phyloP scores from a whole-genome alignment of 2,113 vertebrate species.

The Psophia crepitans region DNA sequence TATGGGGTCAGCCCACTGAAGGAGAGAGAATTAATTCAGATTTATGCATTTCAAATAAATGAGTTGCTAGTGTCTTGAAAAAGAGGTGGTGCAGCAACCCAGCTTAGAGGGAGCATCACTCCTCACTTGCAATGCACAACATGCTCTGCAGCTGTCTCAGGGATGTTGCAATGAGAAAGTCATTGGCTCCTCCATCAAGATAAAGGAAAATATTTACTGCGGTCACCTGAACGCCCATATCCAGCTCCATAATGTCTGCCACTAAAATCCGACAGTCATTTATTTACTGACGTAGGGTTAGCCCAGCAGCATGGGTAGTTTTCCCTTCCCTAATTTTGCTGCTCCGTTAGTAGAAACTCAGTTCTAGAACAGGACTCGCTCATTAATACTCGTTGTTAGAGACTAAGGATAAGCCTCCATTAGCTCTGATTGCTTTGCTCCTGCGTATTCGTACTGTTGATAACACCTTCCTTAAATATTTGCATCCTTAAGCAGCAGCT shows the following conservation, averaged over 20 bases:
- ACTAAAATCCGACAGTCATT: neutral
- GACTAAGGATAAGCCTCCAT: neutral
- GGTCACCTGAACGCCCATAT: neutral
- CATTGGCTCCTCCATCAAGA: neutral
- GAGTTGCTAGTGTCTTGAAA: neutral
- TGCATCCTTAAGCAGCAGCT: neutral
- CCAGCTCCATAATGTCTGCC: neutral
- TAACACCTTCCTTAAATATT: neutral
- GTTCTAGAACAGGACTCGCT: neutral
- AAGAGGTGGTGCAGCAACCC: neutral
- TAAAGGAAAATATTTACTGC: neutral
- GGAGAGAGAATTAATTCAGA: neutral
- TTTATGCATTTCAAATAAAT: neutral
- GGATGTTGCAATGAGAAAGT: neutral
- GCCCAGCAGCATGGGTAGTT: neutral
- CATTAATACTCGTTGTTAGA: neutral
- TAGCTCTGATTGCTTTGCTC: neutral
- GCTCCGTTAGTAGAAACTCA: neutral
- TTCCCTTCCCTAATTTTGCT: neutral
- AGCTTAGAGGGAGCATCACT: rapidly evolving
- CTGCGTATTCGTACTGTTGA: neutral
- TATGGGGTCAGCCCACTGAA: neutral
- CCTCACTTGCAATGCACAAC: neutral
- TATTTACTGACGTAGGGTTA: neutral
- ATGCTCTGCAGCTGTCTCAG: neutral